Base-by-base conservation (phyloP, 2,888 invertebrate genomes). In the Cephus spinipes region DNA sequence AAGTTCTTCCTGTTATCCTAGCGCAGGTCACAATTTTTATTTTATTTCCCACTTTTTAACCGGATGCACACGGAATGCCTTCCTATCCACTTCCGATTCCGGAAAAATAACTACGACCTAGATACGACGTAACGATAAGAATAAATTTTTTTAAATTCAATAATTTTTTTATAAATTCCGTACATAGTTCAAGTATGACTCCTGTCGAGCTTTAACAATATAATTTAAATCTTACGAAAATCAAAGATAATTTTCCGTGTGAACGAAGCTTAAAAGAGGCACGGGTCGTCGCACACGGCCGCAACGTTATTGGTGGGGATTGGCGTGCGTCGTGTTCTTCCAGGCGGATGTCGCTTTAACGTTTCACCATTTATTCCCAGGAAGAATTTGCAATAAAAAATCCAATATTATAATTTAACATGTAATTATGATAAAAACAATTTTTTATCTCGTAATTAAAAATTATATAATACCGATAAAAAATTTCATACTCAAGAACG, bases 311-410 rank as follows among this genome's bases (percentile, higher is more conserved):
- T 79, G 80, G 85, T 80, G 83, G 84, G 85, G 85, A 83, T 81
- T 81, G 86, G 86, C 88, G 87, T 83, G 85, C 84, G 88, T 84
- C 87, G 79, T 77, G 74, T 83, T 83, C 86, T 85, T 81, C 81
- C 82, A 77, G 75, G 79, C 77, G 79, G 76, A 76, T 73, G 79
- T 79, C 75, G 82, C 74, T 79, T 79, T 81, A 79, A 74, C 68
- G 77, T 75, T 79, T 73, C 77, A 73, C 76, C 77, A 73, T 82
- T 85, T 55, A 23, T 23, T 75, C 74, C 77, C 73, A 73, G 77
- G 69, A 35, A 75, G 77, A 74, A 55, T 34, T 31, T 55, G 9
- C 23, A 55, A 9, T 23, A 6, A 9, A 23, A 23, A 15, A 23
- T 9, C 2, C 23, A 23, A 9, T 55, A 55, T 55, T 9, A 9